Conservation (phyloP, 2,888 invertebrate genomes). For the Polyommatus icarus region DNA sequence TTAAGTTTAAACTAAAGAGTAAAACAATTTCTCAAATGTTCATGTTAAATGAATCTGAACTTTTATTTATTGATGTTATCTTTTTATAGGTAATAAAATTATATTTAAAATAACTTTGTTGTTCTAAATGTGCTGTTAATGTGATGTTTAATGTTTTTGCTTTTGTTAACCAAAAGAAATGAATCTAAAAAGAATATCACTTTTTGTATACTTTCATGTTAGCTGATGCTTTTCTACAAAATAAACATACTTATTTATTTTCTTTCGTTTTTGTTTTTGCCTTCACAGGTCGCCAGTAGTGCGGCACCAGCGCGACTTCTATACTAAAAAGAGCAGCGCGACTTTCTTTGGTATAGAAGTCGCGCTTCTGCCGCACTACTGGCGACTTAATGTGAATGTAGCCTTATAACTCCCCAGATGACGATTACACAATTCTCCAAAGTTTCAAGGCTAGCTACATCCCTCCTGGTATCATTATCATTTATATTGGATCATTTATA, state of each 20-base stretch:
- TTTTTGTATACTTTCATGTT: constrained; percentile 26
- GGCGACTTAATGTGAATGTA: too few species aligned
- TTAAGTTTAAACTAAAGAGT: neutral
- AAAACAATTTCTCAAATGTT: neutral
- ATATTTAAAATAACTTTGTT: constrained; percentile 8
- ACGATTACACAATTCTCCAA: too few species aligned
- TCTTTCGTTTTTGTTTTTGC: neutral
- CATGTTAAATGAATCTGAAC: neutral
- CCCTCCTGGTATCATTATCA: too few species aligned
- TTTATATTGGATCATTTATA: too few species aligned
- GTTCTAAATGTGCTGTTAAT: neutral
- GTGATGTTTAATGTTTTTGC: constrained; percentile 13
- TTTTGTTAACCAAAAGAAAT: constrained; percentile 14
- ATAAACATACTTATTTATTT: constrained; percentile 7
- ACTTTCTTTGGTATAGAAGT: too few species aligned
- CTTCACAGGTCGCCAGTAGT: too few species aligned
- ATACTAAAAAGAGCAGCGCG: too few species aligned
- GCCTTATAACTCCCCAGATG: too few species aligned
- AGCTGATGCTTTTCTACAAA: constrained; percentile 26
- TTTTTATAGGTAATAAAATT: constrained; percentile 12
- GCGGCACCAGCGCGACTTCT: too few species aligned
- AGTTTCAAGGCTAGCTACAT: neutral
- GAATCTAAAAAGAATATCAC: constrained; percentile 23
- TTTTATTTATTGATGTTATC: constrained; percentile 27
- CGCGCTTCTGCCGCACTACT: too few species aligned